Evolutionary conservation across 1,140 invertebrate genomes (phyloP).

Genomic region (Leptinotarsa lineolata): DNA sequence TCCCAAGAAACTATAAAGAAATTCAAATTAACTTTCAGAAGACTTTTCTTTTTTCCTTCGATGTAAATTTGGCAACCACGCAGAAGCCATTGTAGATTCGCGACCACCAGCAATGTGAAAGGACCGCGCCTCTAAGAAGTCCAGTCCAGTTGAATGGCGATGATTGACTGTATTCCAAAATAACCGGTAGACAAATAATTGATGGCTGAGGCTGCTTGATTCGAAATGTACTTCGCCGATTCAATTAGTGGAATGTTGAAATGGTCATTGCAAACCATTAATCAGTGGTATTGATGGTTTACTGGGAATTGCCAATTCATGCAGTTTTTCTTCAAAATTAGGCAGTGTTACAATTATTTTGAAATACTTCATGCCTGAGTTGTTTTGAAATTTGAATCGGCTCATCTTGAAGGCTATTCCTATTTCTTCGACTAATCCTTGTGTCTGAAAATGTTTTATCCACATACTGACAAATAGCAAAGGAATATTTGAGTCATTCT

Average conservation of each 20-base stretch:
- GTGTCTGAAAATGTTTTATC: too few relatives aligned
- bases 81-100: background rate
- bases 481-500: too few relatives aligned
- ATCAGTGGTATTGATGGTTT: background rate
- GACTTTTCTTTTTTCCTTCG: too few relatives aligned
- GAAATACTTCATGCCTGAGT: too few relatives aligned
- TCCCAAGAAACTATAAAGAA: too few relatives aligned
- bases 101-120: slow-evolving; percentile 7
- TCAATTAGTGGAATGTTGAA: slow-evolving; percentile 3
- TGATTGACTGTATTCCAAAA: slow-evolving; percentile 10
- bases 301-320: background rate
- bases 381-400: too few relatives aligned
- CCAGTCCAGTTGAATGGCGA: background rate
- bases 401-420: too few relatives aligned
- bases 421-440: too few relatives aligned
- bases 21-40: too few relatives aligned
- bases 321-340: too few relatives aligned
- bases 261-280: background rate
- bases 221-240: background rate
- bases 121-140: slow-evolving; percentile 15
- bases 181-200: slow-evolving; percentile 1
- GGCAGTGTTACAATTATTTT: too few relatives aligned
- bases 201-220: background rate
- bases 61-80: background rate
- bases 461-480: too few relatives aligned